phyloP scores from a whole-genome alignment of 2,888 invertebrate species.

The Eueremaeus valkanovi region DNA sequence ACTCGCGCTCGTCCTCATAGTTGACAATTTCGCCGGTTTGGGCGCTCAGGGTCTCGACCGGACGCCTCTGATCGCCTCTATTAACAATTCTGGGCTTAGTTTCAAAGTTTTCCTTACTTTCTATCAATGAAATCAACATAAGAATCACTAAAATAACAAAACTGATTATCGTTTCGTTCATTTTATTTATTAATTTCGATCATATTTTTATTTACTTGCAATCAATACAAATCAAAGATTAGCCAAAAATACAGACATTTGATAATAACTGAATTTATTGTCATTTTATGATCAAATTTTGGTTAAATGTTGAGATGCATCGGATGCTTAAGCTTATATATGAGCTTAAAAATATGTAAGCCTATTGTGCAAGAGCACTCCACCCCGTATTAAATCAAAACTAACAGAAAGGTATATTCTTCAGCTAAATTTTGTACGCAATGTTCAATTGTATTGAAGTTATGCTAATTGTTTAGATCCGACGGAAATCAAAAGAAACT shows the following conservation, averaged over 20 bases:
- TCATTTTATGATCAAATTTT: too few relatives aligned
- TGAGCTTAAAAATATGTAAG: too few relatives aligned
- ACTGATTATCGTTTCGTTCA: not conserved
- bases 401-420: not conserved
- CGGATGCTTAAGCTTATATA: too few relatives aligned
- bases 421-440: not conserved
- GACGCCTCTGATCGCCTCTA: not conserved
- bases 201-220: not conserved
- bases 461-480: not conserved
- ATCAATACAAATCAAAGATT: too few relatives aligned
- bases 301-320: too few relatives aligned
- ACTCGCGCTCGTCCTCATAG: constrained; percentile 26
- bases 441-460: constrained; percentile 5
- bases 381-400: not conserved
- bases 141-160: not conserved
- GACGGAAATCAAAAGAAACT: not conserved
- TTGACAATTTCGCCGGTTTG: constrained; percentile 11
- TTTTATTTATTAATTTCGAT: not conserved
- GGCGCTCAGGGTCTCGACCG: not conserved
- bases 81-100: constrained; percentile 8
- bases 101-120: not conserved
- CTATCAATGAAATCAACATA: not conserved
- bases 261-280: too few relatives aligned
- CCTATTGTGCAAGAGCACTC: too few relatives aligned
- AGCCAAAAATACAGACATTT: too few relatives aligned